Evolutionary conservation across 2,797 vertebrate species (phyloP), one percentile per base, ranked within the genome.

Genomic region (Sebastes melanostomus): DNA sequence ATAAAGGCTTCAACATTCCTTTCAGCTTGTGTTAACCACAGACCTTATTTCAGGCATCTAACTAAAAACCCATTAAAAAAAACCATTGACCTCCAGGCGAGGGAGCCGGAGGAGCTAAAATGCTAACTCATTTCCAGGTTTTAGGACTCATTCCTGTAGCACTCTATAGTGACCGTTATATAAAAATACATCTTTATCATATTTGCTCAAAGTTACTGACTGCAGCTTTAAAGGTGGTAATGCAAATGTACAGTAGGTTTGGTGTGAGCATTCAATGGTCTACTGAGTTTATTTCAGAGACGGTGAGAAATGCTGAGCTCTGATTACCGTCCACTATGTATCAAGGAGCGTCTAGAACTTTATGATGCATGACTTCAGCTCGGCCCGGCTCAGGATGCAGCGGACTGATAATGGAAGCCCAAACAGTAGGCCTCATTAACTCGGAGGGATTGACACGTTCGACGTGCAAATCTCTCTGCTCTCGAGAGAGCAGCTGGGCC

Each of bases 401-500:
- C 79, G 8, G 68, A 80, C 82, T 76, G 89, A 90, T 92, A 86
- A 89, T 80, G 76, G 86, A 86, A 84, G 83, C 72, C 86, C 91
- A 89, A 88, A 91, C 87, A 88, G 83, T 67, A 82, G 81, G 88
- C 79, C 83, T 92, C 91, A 89, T 93, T 91, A 90, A 84, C 85
- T 91, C 71, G 70, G 80, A 89, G 85, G 86, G 88, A 90, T 86
- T 65, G 79, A 81, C 88, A 81, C 70, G 25, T 81, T 66, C 30
- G 16, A 85, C 14, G 70, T 83, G 86, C 81, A 89, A 88, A 88
- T 90, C 86, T 83, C 34, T 74, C 77, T 66, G 79, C 63, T 80
- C 81, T 84, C 63, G 38, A 25, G 83, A 80, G 77, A 89, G 79
- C 82, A 80, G 80, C 84, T 56, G 82, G 85, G 77, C 54, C 52